Conservation (phyloP, 1,140 invertebrate species). For the Neomicropteryx cornuta region DNA sequence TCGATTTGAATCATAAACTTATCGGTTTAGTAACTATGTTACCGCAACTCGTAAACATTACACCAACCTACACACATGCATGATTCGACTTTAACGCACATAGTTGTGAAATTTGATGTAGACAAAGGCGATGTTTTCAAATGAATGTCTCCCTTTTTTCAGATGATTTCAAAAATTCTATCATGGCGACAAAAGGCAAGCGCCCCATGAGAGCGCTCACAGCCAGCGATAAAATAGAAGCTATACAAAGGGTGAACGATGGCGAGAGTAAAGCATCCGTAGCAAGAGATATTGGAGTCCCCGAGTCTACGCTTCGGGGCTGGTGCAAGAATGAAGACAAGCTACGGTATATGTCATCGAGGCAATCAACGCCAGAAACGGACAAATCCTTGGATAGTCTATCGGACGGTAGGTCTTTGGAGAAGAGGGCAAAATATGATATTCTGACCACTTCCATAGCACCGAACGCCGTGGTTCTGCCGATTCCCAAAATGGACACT, state of each 20-base stretch:
- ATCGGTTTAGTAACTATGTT: too few relatives aligned
- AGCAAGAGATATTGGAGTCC: conserved; percentile 67
- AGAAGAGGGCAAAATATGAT: conserved; percentile 41
- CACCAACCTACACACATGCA: too few relatives aligned
- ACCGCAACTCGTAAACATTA: too few relatives aligned
- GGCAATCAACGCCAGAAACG: conserved; percentile 51
- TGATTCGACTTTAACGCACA: too few relatives aligned
- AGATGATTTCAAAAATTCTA: too few relatives aligned
- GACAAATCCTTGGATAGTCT: conserved; percentile 40
- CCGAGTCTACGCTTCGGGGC: conserved; percentile 68
- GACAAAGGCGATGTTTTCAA: too few relatives aligned
- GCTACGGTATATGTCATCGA: conserved; percentile 55
- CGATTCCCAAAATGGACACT: conserved; percentile 14
- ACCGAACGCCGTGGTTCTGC: conserved; percentile 22
- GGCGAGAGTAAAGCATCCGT: conserved; percentile 75
- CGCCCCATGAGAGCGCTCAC: conserved; percentile 58
- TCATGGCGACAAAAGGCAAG: conserved; percentile 48
- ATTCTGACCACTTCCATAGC: conserved; percentile 24
- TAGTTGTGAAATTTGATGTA: too few relatives aligned
- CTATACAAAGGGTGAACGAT: conserved; percentile 66
- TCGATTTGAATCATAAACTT: too few relatives aligned
- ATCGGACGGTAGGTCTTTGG: conserved; percentile 25
- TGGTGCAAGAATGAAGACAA: conserved; percentile 80
- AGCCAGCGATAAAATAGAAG: conserved; percentile 64
- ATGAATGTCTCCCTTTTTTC: too few relatives aligned